Conservation (phyloP, 2,797 vertebrate genomes). For the Nannoperca australis region DNA sequence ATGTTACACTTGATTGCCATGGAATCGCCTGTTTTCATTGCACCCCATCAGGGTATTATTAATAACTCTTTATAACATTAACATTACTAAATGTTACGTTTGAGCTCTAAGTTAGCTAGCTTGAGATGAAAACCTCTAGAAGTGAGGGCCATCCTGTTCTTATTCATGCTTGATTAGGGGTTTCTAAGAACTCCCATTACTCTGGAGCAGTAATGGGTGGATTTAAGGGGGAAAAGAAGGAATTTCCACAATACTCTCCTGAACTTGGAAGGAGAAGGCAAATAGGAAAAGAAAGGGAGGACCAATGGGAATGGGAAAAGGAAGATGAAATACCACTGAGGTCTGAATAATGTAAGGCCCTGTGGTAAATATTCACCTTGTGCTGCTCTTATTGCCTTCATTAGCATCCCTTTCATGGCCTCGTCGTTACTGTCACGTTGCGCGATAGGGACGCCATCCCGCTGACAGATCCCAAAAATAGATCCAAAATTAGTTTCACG, state of each 20-base stretch:
- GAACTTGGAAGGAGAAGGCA: constrained; percentile 44
- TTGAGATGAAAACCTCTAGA: constrained; percentile 30
- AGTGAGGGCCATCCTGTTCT: constrained; percentile 23
- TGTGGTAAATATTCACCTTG: constrained; percentile 72
- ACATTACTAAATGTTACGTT: no score
- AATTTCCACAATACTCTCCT: constrained; percentile 61
- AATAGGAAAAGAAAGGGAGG: constrained; percentile 36
- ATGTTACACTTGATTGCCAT: no score
- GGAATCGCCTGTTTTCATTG: no score
- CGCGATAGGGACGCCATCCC: constrained; percentile 51
- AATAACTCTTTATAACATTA: no score
- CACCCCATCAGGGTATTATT: no score
- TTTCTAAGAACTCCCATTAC: constrained; percentile 45
- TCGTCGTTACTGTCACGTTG: constrained; percentile 58
- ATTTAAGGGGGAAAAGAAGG: constrained; percentile 35
- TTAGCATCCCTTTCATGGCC: constrained; percentile 77
- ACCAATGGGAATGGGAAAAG: constrained; percentile 48
- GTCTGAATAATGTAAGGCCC: constrained; percentile 75
- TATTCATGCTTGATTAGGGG: constrained; percentile 51
- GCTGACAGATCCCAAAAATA: constrained; percentile 75
- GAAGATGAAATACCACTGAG: constrained; percentile 65
- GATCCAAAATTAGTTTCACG: constrained; percentile 75
- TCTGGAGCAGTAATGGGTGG: constrained; percentile 16
- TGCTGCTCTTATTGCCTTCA: constrained; percentile 70
- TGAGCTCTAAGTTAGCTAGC: constrained; percentile 9